Evolutionary conservation across 2,888 invertebrate genomes (phyloP), one percentile per base, ranked within the genome.

Genomic region (Phortica magna): DNA sequence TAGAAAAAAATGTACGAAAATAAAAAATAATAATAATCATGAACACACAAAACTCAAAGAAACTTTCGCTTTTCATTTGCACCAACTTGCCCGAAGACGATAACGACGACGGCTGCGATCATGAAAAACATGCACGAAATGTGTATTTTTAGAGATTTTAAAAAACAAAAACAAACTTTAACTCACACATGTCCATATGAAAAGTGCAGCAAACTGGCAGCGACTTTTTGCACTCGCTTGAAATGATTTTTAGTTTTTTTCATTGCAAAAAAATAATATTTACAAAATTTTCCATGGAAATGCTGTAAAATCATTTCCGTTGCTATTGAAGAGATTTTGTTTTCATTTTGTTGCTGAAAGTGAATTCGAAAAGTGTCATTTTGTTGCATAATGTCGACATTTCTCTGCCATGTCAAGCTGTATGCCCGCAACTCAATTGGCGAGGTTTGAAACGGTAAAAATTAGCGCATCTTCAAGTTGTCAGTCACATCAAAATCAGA

Each of bases 41-140:
- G 10, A 70, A 19, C 68, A 12, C 19, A 7, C 68, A 41, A 70
- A 42, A 70, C 10, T 70, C 68, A 73, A 72, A 57, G 42, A 65
- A 75, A 75, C 70, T 71, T 61, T 61, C 75, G 61, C 57, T 75
- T 75, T 75, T 61, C 61, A 70, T 57, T 71, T 73, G 22, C 17
- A 22, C 61, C 17, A 61, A 61, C 31, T 22, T 14, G 48, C 14
- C 17, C 19, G 61, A n/a, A n/a, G n/a, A n/a, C n/a, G n/a, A n/a
- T n/a, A n/a, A n/a, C n/a, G n/a, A n/a, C n/a, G n/a, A 61, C 19
- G 22, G 19, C 31, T 31, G 31, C 19, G 31, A 41, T 71, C 53
- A 55, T 61, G 61, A 71, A 61, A 64, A 53, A 31, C 70, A 71
- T 71, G 70, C 22, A 76, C 41, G 19, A 67, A 74, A 74, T 67